A percentile compares a stretch with the other conserved stretches of the same genome.
These are phyloP conservation scores for Planococcus citri DNA, from an alignment of 1,140 invertebrate genomes.

Conservation along the genomic window DNA sequence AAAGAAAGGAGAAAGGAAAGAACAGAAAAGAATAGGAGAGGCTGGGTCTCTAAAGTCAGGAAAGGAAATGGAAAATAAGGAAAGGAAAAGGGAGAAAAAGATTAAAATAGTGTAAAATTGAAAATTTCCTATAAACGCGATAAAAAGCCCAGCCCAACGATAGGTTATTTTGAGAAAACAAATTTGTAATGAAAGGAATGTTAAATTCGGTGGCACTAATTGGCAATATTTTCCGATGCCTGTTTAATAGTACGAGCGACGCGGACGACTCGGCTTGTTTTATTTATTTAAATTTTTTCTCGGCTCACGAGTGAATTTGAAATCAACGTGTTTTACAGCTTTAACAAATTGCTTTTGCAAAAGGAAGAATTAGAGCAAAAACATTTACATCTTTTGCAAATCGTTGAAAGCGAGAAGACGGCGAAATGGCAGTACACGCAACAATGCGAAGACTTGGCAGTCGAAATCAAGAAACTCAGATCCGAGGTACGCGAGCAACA, in stretches of 20 bases:
- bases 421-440: slow-evolving; percentile 88
- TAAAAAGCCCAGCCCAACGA: too few relatives aligned
- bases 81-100: too few relatives aligned
- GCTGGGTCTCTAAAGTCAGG: too few relatives aligned
- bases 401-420: slow-evolving; percentile 83
- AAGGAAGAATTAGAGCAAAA: slow-evolving; percentile 90
- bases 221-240: neutral
- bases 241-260: neutral
- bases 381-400: slow-evolving; percentile 80
- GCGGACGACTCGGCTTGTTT: too few relatives aligned
- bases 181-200: too few relatives aligned
- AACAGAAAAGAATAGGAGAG: too few relatives aligned
- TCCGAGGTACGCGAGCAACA: slow-evolving; percentile 53
- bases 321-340: slow-evolving; percentile 44
- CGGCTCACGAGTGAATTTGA: neutral
- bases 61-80: too few relatives aligned
- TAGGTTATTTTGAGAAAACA: too few relatives aligned
- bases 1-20: too few relatives aligned
- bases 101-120: too few relatives aligned
- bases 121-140: too few relatives aligned
- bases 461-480: slow-evolving; percentile 79
- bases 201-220: neutral
- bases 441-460: slow-evolving; percentile 77
- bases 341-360: slow-evolving; percentile 79
- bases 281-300: too few relatives aligned